Percentiles rank a stretch among this genome's conserved stretches.
Evolutionary conservation across 2,113 vertebrate genomes (phyloP).

Genomic region (Oryzias curvinotus): DNA sequence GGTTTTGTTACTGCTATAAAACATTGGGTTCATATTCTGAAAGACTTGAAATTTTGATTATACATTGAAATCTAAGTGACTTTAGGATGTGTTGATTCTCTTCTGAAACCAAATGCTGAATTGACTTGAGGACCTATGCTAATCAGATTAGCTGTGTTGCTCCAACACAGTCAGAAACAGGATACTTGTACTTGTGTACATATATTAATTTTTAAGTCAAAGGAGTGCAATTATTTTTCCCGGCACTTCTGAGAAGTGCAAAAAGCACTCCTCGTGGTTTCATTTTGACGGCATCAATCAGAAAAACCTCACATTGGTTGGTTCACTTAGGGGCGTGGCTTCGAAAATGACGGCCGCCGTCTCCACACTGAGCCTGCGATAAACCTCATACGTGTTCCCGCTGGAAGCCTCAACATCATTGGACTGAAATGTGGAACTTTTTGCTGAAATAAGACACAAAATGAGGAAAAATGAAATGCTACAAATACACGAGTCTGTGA

Average conservation of each 20-base stretch:
- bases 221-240: constrained; percentile 32
- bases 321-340: constrained; percentile 3
- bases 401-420: neutral
- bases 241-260: constrained; percentile 73
- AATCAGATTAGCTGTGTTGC: constrained; percentile 67
- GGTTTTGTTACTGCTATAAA: constrained; percentile 60
- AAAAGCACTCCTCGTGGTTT: constrained; percentile 66
- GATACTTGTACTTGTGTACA: constrained; percentile 64
- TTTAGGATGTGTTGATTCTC: constrained; percentile 57
- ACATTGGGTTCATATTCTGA: constrained; percentile 66
- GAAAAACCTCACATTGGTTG: constrained; percentile 19
- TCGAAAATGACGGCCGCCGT: constrained; percentile 13
- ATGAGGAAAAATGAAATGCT: constrained; percentile 50
- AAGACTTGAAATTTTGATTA: constrained; percentile 70
- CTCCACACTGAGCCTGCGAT: constrained; percentile 44
- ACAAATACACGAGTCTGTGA: constrained; percentile 23
- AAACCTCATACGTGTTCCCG: constrained; percentile 54
- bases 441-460: constrained; percentile 39
- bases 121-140: constrained; percentile 67
- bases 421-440: constrained; percentile 54
- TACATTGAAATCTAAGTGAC: constrained; percentile 50
- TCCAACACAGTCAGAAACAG: constrained; percentile 43
- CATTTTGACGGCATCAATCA: constrained; percentile 36
- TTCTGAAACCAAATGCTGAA: constrained; percentile 70
- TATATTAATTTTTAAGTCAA: constrained; percentile 44